Base-by-base conservation (phyloP, 2,113 vertebrate species). In the Arothron firmamentum region DNA sequence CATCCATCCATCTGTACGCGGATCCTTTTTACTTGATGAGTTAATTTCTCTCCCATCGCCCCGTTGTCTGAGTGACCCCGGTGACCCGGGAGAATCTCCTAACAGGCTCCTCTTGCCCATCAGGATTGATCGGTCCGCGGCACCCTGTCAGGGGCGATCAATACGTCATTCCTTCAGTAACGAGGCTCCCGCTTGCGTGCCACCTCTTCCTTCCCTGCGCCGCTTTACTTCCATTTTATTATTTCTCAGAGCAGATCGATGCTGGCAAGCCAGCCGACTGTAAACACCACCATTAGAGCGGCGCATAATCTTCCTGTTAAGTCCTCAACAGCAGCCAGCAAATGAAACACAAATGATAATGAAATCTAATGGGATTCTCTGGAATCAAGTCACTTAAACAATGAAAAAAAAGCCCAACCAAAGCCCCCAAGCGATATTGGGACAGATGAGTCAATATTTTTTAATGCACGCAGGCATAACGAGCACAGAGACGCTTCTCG, bases 131-230 rank as follows among this genome's bases (percentile, higher is more conserved):
- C 83, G 88, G 88, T 85, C 90, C 89, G 90, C 90, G 92, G 91
- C 91, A 88, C 83, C 88, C 88, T 92, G 94, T 94, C 93, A 94
- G 85, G 82, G 76, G 18, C 73, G 90, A 95, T 98, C 96, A 92
- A 97, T 97, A 95, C 80, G 90, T 94, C 93, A 95, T 93, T 93
- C 92, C 91, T 93, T 93, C 91, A 92, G 90, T 93, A 93, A 90
- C 87, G 82, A 93, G 90, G n/a, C 14, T 82, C 71, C 81, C 59
- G 56, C 74, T 70, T 41, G 25, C 77, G 62, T 56, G 62, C 80
- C 48, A 63, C 74, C 74, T 82, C 81, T 80, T 83, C 84, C 78
- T 77, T 65, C 90, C 88, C 90, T 88, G 74, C 88, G 58, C 89
- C 74, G 88, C 85, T 89, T 92, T 92, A 80, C 90, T 92, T 92